A percentile compares a stretch with the other conserved stretches of the same genome.
Evolutionary conservation across 1,140 invertebrate species (phyloP).

Genomic region (Macrobrachium nipponense): DNA sequence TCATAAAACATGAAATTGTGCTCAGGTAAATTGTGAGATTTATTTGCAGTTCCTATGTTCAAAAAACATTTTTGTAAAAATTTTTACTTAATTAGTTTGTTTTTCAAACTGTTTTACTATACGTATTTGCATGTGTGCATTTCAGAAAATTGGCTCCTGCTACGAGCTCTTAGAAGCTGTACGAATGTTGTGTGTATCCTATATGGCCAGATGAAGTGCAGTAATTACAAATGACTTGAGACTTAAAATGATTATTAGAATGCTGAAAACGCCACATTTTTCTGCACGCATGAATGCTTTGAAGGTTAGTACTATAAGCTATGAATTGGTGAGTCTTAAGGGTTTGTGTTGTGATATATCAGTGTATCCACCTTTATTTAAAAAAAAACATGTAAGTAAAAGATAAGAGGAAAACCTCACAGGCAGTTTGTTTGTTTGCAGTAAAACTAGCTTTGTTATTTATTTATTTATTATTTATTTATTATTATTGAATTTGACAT

Average conservation of each 20-base stretch:
- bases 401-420: too few species aligned
- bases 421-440: too few species aligned
- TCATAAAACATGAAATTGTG: too few species aligned
- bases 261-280: slow-evolving; percentile 73
- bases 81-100: background rate
- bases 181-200: slow-evolving; percentile 70
- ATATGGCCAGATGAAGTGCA: slow-evolving; percentile 71
- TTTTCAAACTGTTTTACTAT: background rate
- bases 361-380: background rate
- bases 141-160: slow-evolving; percentile 70
- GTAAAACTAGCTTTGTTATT: too few species aligned
- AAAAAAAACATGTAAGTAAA: background rate
- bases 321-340: background rate
- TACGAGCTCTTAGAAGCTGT: slow-evolving; percentile 71
- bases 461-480: too few species aligned
- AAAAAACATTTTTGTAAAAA: background rate
- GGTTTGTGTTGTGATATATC: background rate
- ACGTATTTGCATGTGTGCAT: slow-evolving; percentile 26
- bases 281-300: slow-evolving; percentile 74
- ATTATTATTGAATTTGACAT: too few species aligned
- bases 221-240: slow-evolving; percentile 69
- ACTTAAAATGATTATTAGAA: slow-evolving; percentile 71
- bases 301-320: slow-evolving; percentile 70
- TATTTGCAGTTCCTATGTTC: too few species aligned
- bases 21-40: too few species aligned